Percentiles rank a stretch among this genome's conserved stretches.
phyloP scores from a whole-genome alignment of 2,888 invertebrate species.

The Caenorhabditis sp. region DNA sequence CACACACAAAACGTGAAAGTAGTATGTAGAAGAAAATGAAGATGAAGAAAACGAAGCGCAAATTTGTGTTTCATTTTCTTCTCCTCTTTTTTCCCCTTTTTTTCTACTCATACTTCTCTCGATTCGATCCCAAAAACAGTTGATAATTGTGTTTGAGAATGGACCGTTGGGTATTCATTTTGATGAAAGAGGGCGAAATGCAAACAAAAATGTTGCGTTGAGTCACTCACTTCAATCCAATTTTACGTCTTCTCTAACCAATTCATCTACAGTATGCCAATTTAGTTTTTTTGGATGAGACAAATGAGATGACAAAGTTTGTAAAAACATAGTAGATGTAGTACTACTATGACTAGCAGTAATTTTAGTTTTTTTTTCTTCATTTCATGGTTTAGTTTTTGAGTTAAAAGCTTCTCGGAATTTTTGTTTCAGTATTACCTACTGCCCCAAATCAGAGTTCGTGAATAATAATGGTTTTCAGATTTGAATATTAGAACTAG shows the following conservation, averaged over 20 bases:
- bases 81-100: not conserved
- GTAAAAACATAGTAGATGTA: not conserved
- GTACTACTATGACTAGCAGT: not conserved
- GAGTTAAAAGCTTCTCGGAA: no score
- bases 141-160: constrained; percentile 44
- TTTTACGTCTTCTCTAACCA: constrained; percentile 18
- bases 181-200: constrained; percentile 5
- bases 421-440: no score
- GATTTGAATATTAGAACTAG: no score
- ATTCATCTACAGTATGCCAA: constrained; percentile 31
- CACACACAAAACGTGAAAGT: constrained; percentile 3
- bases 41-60: not conserved
- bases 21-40: not conserved
- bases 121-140: constrained; percentile 26
- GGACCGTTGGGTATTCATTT: constrained; percentile 1
- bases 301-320: not conserved
- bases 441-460: no score
- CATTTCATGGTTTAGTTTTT: not conserved
- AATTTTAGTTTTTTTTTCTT: not conserved
- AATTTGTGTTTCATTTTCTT: not conserved
- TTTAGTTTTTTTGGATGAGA: constrained; percentile 23
- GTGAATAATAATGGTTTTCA: no score
- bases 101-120: not conserved
- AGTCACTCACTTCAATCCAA: constrained; percentile 19
- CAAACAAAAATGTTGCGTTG: no score